Evolutionary conservation across 2,113 vertebrate genomes (phyloP).

Genomic region (Paralichthys olivaceus): DNA sequence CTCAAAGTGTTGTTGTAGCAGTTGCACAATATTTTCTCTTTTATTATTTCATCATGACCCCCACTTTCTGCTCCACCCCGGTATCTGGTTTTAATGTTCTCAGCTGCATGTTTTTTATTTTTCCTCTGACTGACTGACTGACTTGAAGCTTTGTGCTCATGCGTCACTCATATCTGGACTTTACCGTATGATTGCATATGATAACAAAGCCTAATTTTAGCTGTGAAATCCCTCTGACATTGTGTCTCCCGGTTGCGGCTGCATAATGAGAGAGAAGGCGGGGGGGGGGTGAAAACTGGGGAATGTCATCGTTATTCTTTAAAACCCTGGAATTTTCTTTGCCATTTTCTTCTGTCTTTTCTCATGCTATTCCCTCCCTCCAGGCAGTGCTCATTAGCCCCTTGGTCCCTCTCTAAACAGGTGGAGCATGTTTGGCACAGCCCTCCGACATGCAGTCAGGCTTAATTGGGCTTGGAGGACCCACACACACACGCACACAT

Average conservation of each 20-base stretch:
- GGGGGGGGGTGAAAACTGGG: slow-evolving; percentile 41
- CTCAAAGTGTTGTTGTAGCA: slow-evolving; percentile 64
- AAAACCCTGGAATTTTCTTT: slow-evolving; percentile 64
- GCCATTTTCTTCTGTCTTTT: slow-evolving; percentile 14
- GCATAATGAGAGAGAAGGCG: slow-evolving; percentile 55
- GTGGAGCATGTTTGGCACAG: slow-evolving; percentile 82
- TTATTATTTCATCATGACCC: slow-evolving; percentile 65
- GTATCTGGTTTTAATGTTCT: slow-evolving; percentile 55
- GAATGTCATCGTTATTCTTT: slow-evolving; percentile 65
- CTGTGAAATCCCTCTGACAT: slow-evolving; percentile 55
- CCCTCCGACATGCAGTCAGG: slow-evolving; percentile 75
- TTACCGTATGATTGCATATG: slow-evolving; percentile 41
- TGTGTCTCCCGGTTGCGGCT: slow-evolving; percentile 25
- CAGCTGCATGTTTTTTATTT: slow-evolving; percentile 38
- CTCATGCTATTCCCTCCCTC: slow-evolving; percentile 25
- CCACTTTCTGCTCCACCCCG: slow-evolving; percentile 33
- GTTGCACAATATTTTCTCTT: slow-evolving; percentile 74
- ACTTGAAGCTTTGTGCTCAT: slow-evolving; percentile 16
- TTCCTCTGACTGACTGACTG: slow-evolving; percentile 17
- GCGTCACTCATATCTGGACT: slow-evolving; percentile 32
- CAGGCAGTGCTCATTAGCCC: slow-evolving; percentile 81
- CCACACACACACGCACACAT: slow-evolving; percentile 32
- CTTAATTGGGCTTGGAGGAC: slow-evolving; percentile 82
- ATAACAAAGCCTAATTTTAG: slow-evolving; percentile 60
- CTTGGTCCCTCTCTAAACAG: slow-evolving; percentile 76